These are phyloP conservation scores for Petrolisthes manimaculis DNA, from an alignment of 2,888 invertebrate species.

Conservation along the genomic window DNA sequence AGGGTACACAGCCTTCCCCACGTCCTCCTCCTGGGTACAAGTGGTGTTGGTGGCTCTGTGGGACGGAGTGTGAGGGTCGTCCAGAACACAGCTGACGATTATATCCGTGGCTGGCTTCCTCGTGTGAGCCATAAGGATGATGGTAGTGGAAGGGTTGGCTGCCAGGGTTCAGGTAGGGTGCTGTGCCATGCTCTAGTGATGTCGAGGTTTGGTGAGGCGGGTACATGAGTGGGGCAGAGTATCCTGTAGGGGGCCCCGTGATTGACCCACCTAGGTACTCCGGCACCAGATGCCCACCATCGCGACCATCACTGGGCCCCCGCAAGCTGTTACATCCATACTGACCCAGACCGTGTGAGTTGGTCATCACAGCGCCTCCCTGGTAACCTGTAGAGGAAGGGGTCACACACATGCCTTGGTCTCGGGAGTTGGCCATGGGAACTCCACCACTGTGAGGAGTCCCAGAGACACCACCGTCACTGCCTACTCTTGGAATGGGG, in stretches of 20 bases:
- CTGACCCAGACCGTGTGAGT: not conserved
- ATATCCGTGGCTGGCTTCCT: not conserved
- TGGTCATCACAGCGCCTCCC: too few species aligned
- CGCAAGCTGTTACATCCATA: not conserved
- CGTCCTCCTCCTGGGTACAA: not conserved
- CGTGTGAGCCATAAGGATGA: not conserved
- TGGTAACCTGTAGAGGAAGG: too few species aligned
- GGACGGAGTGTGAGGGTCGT: not conserved
- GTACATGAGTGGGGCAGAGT: too few species aligned
- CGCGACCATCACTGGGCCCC: too few species aligned
- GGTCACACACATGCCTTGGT: not conserved
- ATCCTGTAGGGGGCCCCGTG: too few species aligned
- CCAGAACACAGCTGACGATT: not conserved
- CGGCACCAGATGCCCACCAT: too few species aligned
- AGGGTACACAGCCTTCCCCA: not conserved
- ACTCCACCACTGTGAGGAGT: not conserved
- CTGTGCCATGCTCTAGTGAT: too few species aligned
- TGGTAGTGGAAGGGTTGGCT: not conserved
- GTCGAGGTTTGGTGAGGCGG: too few species aligned
- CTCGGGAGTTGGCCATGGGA: not conserved
- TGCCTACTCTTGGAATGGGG: not conserved
- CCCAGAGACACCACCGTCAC: not conserved
- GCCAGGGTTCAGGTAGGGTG: too few species aligned
- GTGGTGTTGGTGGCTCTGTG: not conserved
- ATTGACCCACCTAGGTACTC: too few species aligned